Evolutionary conservation across 2,113 vertebrate species (phyloP).

Genomic region (Motacilla alba): DNA sequence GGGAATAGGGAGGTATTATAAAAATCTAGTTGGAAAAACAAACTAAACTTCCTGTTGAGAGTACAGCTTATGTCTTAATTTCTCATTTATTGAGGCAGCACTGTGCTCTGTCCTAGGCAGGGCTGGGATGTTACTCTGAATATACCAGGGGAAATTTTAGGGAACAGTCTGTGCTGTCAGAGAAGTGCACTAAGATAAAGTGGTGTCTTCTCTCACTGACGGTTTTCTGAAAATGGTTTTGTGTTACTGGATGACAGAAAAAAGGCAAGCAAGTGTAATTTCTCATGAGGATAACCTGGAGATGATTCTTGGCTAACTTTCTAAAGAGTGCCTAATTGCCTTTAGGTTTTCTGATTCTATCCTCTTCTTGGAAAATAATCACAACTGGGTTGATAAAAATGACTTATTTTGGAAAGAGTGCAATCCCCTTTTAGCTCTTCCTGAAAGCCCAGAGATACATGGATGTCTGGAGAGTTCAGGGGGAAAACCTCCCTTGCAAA

Average conservation of each 20-base stretch:
- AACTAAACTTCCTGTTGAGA: neutral
- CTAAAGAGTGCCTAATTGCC: neutral
- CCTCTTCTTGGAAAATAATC: neutral
- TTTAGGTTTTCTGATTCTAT: neutral
- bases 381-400: neutral
- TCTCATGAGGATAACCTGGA: neutral
- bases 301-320: neutral
- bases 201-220: neutral
- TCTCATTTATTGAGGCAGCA: neutral
- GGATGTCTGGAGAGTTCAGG: neutral
- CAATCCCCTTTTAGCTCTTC: neutral
- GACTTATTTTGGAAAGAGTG: neutral
- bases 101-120: neutral
- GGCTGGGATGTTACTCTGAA: neutral
- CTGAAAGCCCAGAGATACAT: neutral
- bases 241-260: neutral
- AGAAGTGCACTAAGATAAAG: neutral
- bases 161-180: neutral
- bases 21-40: neutral
- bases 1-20: neutral
- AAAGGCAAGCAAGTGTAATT: neutral
- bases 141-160: neutral
- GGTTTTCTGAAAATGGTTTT: neutral
- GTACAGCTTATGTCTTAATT: neutral
- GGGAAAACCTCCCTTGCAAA: conserved; percentile 1